Percentiles rank a stretch among this genome's conserved stretches.
Conservation (phyloP, 2,113 vertebrate genomes). For the Macrotis lagotis region DNA sequence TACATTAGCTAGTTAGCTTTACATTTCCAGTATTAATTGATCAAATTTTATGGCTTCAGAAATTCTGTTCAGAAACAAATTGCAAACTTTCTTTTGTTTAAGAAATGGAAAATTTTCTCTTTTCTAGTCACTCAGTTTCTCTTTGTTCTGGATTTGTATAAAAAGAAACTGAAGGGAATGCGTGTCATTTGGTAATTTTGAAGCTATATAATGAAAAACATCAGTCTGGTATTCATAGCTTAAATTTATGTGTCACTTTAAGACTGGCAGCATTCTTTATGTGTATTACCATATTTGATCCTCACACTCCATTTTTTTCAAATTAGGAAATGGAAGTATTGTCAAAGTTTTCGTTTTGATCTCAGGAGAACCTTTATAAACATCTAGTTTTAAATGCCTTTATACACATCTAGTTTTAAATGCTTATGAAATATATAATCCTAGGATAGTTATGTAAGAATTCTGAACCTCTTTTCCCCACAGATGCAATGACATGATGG, state of each 20-base stretch:
- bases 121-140: neutral
- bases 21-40: neutral
- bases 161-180: neutral
- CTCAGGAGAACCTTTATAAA: no score
- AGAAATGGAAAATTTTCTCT: neutral
- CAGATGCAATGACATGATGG: no score
- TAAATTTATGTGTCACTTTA: neutral
- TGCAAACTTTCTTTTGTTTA: neutral
- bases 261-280: neutral
- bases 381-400: no score
- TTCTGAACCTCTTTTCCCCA: no score
- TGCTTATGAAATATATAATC: no score
- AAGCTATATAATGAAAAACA: neutral
- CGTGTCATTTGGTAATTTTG: neutral
- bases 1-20: neutral
- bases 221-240: neutral
- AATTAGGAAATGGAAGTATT: neutral
- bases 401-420: no score
- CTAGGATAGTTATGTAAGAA: no score
- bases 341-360: neutral
- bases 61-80: neutral
- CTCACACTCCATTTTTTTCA: neutral
- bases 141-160: neutral
- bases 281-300: neutral
- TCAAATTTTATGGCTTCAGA: fast-evolving